Base-by-base conservation (phyloP, 2,113 vertebrate genomes). In the Rhinolophus ferrumequinum region DNA sequence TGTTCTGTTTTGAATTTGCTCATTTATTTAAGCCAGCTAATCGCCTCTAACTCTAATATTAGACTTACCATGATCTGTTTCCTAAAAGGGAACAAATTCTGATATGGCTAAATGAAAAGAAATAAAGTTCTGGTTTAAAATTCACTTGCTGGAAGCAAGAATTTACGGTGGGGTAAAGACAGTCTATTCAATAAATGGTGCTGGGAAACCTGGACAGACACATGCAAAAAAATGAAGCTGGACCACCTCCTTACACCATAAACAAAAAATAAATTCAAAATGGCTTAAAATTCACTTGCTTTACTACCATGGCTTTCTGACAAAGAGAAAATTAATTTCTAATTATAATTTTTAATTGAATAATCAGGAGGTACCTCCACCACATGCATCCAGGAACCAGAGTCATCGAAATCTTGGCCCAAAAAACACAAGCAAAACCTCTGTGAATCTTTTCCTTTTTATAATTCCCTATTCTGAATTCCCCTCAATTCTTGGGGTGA, bases 1-100 rank as follows among this genome's bases (percentile, higher is more conserved):
- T 62, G 70, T 72, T 94, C 80, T 95, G 38, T 56, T 92, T 92
- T 90, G 11, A 93, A 87, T 77, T 66, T 83, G 8, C 72, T 91
- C 56, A 62, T 85, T 82, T 62, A 76, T 86, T 88, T 94, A 50
- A 80, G 52, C 89, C 19, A 92, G 14, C 6, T 88, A 75, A 92
- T 75, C 8, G 8, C 69, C n/a, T 85, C 41, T 85, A 81, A 93
- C 26, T 62, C 50, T 96, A 94, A 72, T 19, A 62, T 86, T 88
- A 87, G 30, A 94, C 14, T 50, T 69, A 28, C 16, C 15, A 14
- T 50, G 22, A 33, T 76, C 83, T 90, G 9, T 44, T 60, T 38
- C 82, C 54, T 38, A 54, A 79, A 70, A 73, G 79, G 19, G 82
- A 80, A 76, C 22, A 54, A 56, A 94, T 90, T 92, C 47, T 76